A percentile compares a stretch with the other conserved stretches of the same genome.
Conservation (phyloP, 2,113 vertebrate species). For the Perccottus glenii region DNA sequence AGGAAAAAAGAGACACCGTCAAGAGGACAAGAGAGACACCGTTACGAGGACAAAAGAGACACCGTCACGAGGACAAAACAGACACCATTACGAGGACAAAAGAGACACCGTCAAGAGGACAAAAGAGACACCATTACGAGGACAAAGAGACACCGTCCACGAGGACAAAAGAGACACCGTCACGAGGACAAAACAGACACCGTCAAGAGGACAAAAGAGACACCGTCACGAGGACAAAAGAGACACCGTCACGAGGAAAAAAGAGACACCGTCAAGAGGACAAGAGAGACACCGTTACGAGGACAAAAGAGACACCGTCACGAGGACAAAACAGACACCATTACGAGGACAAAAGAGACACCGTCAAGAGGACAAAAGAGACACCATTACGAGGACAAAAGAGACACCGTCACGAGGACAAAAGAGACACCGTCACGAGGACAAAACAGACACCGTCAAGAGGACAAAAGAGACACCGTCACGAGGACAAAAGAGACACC, state of each 20-base stretch:
- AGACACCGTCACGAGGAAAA: too few species aligned
- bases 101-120: too few species aligned
- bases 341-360: constrained; percentile 22
- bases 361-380: too few species aligned
- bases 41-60: too few species aligned
- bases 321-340: constrained; percentile 44
- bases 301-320: too few species aligned
- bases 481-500: too few species aligned
- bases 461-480: constrained; percentile 28
- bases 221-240: not conserved
- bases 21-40: constrained; percentile 11
- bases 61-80: too few species aligned
- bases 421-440: too few species aligned
- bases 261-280: constrained; percentile 27
- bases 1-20: constrained; percentile 33
- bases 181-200: too few species aligned
- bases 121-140: constrained; percentile 23
- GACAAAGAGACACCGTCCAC: too few species aligned
- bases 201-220: constrained; percentile 18
- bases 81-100: not conserved
- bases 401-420: constrained; percentile 17
- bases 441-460: constrained; percentile 30
- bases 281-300: constrained; percentile 7
- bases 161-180: too few species aligned
- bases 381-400: too few species aligned